phyloP scores from a whole-genome alignment of 2,888 invertebrate genomes.

The Endomychus coccineus region DNA sequence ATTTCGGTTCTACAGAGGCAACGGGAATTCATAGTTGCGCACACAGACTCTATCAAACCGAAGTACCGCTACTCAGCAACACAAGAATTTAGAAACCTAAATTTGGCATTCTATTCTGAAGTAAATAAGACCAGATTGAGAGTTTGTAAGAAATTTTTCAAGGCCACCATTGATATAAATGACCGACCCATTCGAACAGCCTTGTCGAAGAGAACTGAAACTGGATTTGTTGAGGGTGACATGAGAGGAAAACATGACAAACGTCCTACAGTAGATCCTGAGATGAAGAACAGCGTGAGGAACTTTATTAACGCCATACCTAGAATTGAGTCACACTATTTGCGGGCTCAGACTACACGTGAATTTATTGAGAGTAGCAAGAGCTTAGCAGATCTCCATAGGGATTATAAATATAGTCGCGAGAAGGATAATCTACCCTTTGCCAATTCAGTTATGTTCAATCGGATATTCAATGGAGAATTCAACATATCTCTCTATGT shows the following conservation, averaged over 20 bases:
- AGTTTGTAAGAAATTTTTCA: conserved; percentile 4
- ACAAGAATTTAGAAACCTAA: too few species aligned
- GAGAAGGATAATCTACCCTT: conserved; percentile 13
- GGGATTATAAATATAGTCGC: conserved; percentile 23
- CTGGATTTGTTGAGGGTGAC: conserved; percentile 5
- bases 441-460: conserved; percentile 17
- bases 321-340: conserved; percentile 25
- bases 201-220: background rate
- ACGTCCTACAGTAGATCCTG: conserved; percentile 11
- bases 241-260: conserved; percentile 16
- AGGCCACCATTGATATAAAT: conserved; percentile 2
- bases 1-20: too few species aligned
- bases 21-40: too few species aligned
- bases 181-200: background rate
- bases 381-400: conserved; percentile 22
- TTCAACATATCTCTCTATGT: conserved; percentile 21
- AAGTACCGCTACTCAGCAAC: too few species aligned
- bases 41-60: too few species aligned
- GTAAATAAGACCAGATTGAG: too few species aligned
- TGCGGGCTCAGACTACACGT: conserved; percentile 17
- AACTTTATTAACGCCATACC: conserved; percentile 25
- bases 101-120: too few species aligned
- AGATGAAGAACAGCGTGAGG: conserved; percentile 20
- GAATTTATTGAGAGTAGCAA: conserved; percentile 26
- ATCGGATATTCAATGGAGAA: conserved; percentile 19